phyloP scores from a whole-genome alignment of 2,888 invertebrate species.

The Helicoverpa assulta region DNA sequence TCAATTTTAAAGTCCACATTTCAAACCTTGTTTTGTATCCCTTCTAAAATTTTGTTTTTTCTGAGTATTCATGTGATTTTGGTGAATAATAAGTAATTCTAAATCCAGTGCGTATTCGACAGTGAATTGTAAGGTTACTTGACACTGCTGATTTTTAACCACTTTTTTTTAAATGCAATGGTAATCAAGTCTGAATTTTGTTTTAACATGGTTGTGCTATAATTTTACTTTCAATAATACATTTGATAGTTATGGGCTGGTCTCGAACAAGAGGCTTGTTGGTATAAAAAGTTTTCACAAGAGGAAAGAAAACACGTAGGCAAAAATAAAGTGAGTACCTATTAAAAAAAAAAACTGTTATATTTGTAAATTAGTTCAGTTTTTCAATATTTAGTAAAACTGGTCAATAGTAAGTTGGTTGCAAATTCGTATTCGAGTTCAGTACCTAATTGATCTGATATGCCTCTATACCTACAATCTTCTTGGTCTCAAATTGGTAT shows the following conservation, averaged over 20 bases:
- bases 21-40: conserved; percentile 20
- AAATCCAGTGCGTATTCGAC: conserved; percentile 41
- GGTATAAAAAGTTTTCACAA: neutral
- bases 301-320: too few species aligned
- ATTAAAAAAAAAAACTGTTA: too few species aligned
- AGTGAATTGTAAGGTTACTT: conserved; percentile 44
- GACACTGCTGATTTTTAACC: conserved; percentile 21
- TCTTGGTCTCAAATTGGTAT: neutral
- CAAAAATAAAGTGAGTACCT: too few species aligned
- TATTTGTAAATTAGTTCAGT: neutral
- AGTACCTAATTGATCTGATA: neutral
- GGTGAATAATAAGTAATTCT: conserved; percentile 32
- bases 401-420: too few species aligned
- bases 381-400: neutral
- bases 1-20: conserved; percentile 35
- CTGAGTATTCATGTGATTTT: conserved; percentile 27
- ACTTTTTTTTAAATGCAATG: conserved; percentile 26
- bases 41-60: conserved; percentile 32
- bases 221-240: conserved; percentile 28
- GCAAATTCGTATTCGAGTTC: too few species aligned
- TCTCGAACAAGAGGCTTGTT: conserved; percentile 9
- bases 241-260: conserved; percentile 28
- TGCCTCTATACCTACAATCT: neutral
- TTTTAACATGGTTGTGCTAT: conserved; percentile 46
- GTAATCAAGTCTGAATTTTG: conserved; percentile 25